Conservation (phyloP, 1,140 invertebrate genomes). For the Scaptomyza pallida region DNA sequence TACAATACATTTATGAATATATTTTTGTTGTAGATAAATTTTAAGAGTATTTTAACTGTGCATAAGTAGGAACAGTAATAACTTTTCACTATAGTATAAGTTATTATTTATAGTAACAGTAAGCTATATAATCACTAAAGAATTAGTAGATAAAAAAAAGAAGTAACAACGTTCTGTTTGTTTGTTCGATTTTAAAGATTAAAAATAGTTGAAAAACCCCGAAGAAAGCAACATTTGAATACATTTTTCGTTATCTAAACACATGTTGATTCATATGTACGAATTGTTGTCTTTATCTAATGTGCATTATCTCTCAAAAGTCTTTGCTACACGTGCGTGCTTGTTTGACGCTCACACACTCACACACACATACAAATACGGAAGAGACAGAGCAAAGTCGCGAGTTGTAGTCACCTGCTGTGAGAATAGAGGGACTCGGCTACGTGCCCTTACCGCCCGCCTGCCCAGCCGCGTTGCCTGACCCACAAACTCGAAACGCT, state of each 20-base stretch:
- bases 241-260: background rate
- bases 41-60: background rate
- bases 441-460: constrained; percentile 35
- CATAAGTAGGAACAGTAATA: background rate
- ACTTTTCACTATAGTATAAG: too few species aligned
- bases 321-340: constrained; percentile 6
- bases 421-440: constrained; percentile 3
- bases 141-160: too few species aligned
- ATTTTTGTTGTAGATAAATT: too few species aligned
- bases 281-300: background rate
- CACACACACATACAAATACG: background rate
- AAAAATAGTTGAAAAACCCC: background rate
- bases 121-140: too few species aligned
- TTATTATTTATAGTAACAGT: too few species aligned
- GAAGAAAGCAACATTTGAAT: background rate
- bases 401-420: constrained; percentile 27
- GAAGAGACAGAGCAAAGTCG: background rate
- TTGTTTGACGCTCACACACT: constrained; percentile 10
- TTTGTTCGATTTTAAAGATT: too few species aligned
- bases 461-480: background rate
- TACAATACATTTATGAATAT: background rate
- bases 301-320: background rate
- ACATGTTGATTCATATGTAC: background rate
- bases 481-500: constrained; percentile 3
- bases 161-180: too few species aligned